Percentiles rank a stretch among this genome's conserved stretches.
Conservation (phyloP, 2,888 invertebrate genomes). For the Sminthurinus aureus region DNA sequence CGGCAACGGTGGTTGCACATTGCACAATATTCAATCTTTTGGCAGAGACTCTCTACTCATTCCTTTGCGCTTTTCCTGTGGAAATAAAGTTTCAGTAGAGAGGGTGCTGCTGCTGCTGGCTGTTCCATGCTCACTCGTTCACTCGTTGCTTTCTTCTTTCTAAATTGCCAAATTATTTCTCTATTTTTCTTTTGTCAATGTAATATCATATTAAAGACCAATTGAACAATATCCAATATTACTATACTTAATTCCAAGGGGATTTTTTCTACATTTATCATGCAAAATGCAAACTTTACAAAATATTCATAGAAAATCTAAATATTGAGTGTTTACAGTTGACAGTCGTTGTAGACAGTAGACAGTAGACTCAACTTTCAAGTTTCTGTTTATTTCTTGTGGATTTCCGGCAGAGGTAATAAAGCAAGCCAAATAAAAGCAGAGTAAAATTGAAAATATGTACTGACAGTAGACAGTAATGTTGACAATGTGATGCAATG, state of each 20-base stretch:
- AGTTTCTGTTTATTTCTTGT: no score
- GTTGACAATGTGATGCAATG: no score
- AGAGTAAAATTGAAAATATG: no score
- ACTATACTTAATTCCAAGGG: background rate
- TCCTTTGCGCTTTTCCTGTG: background rate
- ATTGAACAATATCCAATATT: background rate
- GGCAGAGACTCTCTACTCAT: background rate
- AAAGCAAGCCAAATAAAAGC: no score
- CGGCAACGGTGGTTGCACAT: no score
- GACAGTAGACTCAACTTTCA: no score
- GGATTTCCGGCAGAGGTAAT: no score
- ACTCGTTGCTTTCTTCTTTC: background rate
- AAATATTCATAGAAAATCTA: background rate
- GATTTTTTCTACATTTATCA: background rate
- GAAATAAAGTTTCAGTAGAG: background rate
- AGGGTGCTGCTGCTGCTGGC: background rate
- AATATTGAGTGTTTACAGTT: no score
- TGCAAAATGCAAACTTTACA: background rate
- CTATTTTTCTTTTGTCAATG: background rate
- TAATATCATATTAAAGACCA: background rate
- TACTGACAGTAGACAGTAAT: no score
- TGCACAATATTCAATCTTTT: background rate
- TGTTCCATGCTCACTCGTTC: no score
- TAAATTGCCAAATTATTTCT: background rate
- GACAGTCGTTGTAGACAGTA: no score